phyloP scores from a whole-genome alignment of 2,888 invertebrate species.

The Cancer borealis region DNA sequence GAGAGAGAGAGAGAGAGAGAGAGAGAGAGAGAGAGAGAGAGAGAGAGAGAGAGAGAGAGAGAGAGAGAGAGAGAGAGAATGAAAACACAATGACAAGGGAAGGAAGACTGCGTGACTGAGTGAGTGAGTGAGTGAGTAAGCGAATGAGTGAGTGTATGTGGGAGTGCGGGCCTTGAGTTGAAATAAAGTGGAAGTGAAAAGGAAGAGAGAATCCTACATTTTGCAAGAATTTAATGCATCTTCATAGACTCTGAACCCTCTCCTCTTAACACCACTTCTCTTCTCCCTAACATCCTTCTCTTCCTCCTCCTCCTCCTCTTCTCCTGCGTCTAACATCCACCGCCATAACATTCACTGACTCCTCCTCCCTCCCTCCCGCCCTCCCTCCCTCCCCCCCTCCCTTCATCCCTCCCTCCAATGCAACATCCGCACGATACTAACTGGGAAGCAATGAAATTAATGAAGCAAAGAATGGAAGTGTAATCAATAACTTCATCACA shows the following conservation, averaged over 20 bases:
- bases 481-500: background rate
- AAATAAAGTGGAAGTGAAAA: conserved; percentile 8
- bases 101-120: background rate
- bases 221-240: background rate
- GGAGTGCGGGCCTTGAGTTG: background rate
- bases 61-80: background rate
- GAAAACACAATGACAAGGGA: background rate
- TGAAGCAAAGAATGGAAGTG: background rate
- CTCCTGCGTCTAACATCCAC: background rate
- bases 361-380: background rate
- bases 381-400: background rate
- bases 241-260: background rate
- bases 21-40: conserved; percentile 10
- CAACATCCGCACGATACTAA: background rate
- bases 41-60: conserved; percentile 20
- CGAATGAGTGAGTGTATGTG: background rate
- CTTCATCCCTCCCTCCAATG: background rate
- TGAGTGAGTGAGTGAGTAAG: background rate
- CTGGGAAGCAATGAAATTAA: background rate
- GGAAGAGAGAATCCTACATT: background rate
- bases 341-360: background rate
- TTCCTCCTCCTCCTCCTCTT: background rate
- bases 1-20: background rate
- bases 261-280: background rate
- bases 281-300: background rate